Conservation (phyloP, 1,140 invertebrate species). For the Tenebrio molitor region DNA sequence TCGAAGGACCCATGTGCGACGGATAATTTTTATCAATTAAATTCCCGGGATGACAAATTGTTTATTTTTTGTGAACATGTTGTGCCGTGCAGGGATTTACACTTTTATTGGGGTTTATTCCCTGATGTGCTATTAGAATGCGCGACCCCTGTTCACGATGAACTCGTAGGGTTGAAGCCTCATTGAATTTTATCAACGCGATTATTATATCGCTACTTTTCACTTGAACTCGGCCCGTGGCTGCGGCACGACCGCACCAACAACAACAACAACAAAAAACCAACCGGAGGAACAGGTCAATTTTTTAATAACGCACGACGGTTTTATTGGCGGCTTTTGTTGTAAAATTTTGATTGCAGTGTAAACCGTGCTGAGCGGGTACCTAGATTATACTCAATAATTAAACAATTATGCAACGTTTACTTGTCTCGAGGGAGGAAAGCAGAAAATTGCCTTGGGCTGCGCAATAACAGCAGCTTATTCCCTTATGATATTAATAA, state of each 20-base stretch:
- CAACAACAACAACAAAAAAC: too few relatives aligned
- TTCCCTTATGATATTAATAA: conserved; percentile 67
- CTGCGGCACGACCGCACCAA: too few relatives aligned
- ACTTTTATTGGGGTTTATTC: conserved; percentile 46
- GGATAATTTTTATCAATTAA: conserved; percentile 46
- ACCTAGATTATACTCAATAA: conserved; percentile 66
- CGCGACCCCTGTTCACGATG: conserved; percentile 40
- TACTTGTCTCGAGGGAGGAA: conserved; percentile 61
- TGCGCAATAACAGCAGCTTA: conserved; percentile 65
- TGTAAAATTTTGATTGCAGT: conserved; percentile 49
- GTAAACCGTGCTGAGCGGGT: conserved; percentile 50
- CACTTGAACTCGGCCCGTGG: neutral
- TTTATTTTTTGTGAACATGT: conserved; percentile 42
- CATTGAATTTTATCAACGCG: conserved; percentile 36
- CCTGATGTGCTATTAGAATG: conserved; percentile 46
- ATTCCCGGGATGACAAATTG: conserved; percentile 43
- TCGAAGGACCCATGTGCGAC: conserved; percentile 33
- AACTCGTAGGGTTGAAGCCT: conserved; percentile 43
- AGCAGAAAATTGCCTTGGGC: conserved; percentile 65
- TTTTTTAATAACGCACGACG: neutral
- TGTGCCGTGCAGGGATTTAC: conserved; percentile 43
- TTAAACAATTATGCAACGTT: conserved; percentile 67
- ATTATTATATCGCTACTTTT: conserved; percentile 14
- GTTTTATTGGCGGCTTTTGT: conserved; percentile 3
- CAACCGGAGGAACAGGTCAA: neutral